A percentile compares a stretch with the other conserved stretches of the same genome.
Evolutionary conservation across 2,888 invertebrate genomes (phyloP).

Genomic region (Lochmaea capreae): DNA sequence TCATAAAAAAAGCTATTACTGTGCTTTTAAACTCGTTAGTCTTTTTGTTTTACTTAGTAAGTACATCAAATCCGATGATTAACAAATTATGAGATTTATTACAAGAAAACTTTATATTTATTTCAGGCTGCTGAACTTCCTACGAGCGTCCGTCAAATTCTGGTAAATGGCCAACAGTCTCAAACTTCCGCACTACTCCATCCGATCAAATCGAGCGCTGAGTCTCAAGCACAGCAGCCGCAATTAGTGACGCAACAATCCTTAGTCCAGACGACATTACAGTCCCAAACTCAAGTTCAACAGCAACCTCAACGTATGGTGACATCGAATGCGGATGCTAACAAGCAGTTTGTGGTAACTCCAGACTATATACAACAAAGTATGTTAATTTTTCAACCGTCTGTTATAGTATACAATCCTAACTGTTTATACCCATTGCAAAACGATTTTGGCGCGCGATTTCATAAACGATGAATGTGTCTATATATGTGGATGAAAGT

Average conservation of each 20-base stretch:
- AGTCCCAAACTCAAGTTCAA: slow-evolving; percentile 26
- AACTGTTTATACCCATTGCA: slow-evolving; percentile 65
- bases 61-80: no score
- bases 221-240: slow-evolving; percentile 43
- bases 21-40: no score
- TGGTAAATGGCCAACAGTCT: slow-evolving; percentile 64
- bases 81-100: no score
- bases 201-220: slow-evolving; percentile 60
- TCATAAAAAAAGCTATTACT: no score
- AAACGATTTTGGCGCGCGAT: slow-evolving; percentile 60
- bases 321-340: slow-evolving; percentile 54
- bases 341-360: slow-evolving; percentile 84
- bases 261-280: slow-evolving; percentile 36
- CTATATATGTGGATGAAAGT: slow-evolving; percentile 27
- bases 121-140: slow-evolving; percentile 47
- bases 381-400: slow-evolving; percentile 71
- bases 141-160: slow-evolving; percentile 56
- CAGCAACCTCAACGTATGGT: slow-evolving; percentile 43
- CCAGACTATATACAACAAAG: slow-evolving; percentile 95
- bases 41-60: no score
- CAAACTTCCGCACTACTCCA: slow-evolving; percentile 62
- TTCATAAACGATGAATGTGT: slow-evolving; percentile 48
- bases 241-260: slow-evolving; percentile 12
- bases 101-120: neutral
- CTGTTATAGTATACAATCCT: slow-evolving; percentile 65